phyloP scores from a whole-genome alignment of 2,888 invertebrate genomes.

The Drosophila antonietae region DNA sequence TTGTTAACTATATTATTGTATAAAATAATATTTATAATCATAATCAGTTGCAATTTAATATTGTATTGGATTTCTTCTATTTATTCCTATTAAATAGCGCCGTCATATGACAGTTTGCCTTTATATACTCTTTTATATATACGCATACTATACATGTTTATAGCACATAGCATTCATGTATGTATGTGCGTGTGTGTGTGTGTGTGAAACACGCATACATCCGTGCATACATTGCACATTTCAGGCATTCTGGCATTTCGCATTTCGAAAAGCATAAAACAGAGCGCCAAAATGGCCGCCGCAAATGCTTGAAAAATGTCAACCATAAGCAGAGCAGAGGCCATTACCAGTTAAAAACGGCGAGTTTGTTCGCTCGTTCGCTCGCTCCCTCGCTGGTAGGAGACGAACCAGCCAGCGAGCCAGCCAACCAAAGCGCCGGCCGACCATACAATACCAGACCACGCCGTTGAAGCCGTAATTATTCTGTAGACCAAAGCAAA shows the following conservation, averaged over 20 bases:
- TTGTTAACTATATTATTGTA: background rate
- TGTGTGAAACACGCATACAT: background rate
- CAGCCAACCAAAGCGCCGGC: conserved; percentile 71
- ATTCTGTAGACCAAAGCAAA: conserved; percentile 81
- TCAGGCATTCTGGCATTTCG: conserved; percentile 69
- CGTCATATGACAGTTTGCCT: conserved; percentile 28
- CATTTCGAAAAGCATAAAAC: conserved; percentile 55
- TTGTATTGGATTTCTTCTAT: background rate
- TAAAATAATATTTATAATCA: too few relatives aligned
- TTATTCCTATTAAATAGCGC: conserved; percentile 26
- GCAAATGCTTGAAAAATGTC: conserved; percentile 65
- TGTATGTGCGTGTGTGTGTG: background rate
- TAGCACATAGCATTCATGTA: background rate
- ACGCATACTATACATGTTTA: background rate
- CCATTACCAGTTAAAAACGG: conserved; percentile 44
- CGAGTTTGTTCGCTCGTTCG: conserved; percentile 18
- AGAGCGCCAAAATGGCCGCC: conserved; percentile 64
- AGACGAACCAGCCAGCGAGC: conserved; percentile 38
- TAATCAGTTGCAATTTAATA: too few relatives aligned
- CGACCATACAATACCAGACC: conserved; percentile 56
- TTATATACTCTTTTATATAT: background rate
- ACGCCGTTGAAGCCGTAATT: conserved; percentile 65
- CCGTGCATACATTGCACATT: conserved; percentile 59
- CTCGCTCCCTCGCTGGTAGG: conserved; percentile 31
- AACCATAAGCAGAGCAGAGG: conserved; percentile 63